Evolutionary conservation across 1,140 invertebrate species (phyloP).

Genomic region (Aphis craccivora): DNA sequence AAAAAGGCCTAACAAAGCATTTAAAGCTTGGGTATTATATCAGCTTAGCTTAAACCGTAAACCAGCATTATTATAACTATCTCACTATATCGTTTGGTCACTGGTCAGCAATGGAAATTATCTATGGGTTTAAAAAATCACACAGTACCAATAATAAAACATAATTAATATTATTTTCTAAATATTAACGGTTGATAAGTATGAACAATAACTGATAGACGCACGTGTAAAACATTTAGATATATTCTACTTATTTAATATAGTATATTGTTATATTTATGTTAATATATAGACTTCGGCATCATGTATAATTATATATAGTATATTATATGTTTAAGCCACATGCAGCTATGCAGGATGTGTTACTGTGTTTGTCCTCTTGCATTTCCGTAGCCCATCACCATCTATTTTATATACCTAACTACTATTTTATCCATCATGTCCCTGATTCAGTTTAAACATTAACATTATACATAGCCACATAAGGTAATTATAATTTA

Average conservation of each 20-base stretch:
- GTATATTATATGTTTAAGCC: too few relatives aligned
- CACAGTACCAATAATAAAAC: background rate
- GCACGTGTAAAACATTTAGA: background rate
- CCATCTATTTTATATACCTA: background rate
- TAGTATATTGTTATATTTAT: background rate
- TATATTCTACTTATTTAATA: background rate
- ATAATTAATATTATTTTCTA: background rate
- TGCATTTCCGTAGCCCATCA: too few relatives aligned
- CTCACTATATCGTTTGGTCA: background rate
- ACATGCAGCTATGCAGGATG: too few relatives aligned
- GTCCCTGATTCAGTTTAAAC: background rate
- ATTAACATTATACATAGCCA: too few relatives aligned
- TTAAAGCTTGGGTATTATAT: conserved; percentile 24
- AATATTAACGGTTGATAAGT: background rate
- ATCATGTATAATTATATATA: background rate
- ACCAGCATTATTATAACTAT: background rate
- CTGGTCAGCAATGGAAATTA: background rate
- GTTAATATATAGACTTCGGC: too few relatives aligned
- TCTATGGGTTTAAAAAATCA: background rate
- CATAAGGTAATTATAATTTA: too few relatives aligned
- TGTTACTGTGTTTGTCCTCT: too few relatives aligned
- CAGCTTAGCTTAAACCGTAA: background rate
- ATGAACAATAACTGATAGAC: background rate
- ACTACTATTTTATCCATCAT: background rate
- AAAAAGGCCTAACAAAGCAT: background rate